Evolutionary conservation across 2,888 invertebrate genomes (phyloP), one percentile per base, ranked within the genome.

Genomic region (Cosmopolites sordidus): DNA sequence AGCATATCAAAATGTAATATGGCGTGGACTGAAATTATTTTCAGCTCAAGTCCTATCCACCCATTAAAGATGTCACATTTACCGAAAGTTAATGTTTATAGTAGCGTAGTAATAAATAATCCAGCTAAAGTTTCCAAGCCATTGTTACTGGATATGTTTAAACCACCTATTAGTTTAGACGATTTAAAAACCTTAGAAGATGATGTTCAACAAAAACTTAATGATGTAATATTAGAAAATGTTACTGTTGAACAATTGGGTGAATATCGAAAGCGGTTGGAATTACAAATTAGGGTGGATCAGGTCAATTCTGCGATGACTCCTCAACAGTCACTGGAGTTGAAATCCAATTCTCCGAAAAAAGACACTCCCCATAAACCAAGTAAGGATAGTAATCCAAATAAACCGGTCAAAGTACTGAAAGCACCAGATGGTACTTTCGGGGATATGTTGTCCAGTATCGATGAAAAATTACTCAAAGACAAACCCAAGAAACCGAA

Each of bases 231-330:
- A 0, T 45, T 52, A 16, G 27, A 14, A 27, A 76, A 77, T 62
- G 76, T 78, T 48, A 76, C 79, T 55, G 76, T 80, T 38, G n/a
- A n/a, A n/a, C n/a, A n/a, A n/a, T n/a, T n/a, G n/a, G n/a, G n/a
- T n/a, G n/a, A n/a, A n/a, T n/a, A n/a, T n/a, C n/a, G n/a, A n/a
- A 70, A 73, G 46, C 77, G 79, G 33, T 67, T 80, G 41, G 73
- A 77, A 39, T 75, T 74, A 58, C 64, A 79, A 33, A 70, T 77
- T 58, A 69, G 74, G 17, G n/a, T n/a, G n/a, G n/a, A n/a, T n/a
- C n/a, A n/a, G n/a, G n/a, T n/a, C n/a, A 59, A 57, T 43, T 30
- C 46, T 17, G 15, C 43, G 11, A 40, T 47, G 43, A 48, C 43
- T 18, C 51, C 43, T 1, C 33, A 41, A 27, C 37, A 45, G 30